Conservation (phyloP, 64 coral and sea anemone species). For the Montipora sp. region DNA sequence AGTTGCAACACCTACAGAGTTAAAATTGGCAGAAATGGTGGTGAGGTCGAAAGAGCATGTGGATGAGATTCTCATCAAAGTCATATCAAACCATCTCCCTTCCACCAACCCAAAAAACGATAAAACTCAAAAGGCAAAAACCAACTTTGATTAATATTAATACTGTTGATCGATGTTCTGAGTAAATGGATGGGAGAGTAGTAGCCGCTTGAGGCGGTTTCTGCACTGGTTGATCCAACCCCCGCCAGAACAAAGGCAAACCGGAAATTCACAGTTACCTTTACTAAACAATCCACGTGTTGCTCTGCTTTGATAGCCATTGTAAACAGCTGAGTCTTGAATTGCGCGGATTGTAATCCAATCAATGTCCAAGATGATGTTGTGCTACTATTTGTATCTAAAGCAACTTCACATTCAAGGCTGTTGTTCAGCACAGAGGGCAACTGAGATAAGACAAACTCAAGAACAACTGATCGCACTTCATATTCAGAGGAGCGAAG, state of each 20-base stretch:
- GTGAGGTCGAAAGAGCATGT: not conserved
- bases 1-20: constrained; percentile 4
- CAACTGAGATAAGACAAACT: constrained; percentile 13
- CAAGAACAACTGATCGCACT: constrained; percentile 56
- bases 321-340: constrained; percentile 22
- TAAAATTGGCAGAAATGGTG: not conserved
- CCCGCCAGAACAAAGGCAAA: not conserved
- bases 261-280: constrained; percentile 7
- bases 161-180: too few relatives aligned
- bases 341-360: not conserved
- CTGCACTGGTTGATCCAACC: not conserved
- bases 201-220: too few relatives aligned
- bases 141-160: too few relatives aligned
- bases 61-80: not conserved
- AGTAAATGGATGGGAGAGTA: too few relatives aligned
- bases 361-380: not conserved
- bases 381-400: not conserved
- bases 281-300: constrained; percentile 44
- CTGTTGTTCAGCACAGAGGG: not conserved
- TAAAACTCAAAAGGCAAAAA: not conserved
- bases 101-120: not conserved
- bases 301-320: constrained; percentile 60
- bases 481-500: constrained; percentile 56
- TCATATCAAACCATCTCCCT: not conserved
- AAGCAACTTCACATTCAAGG: not conserved